Percentiles rank a stretch among this genome's conserved stretches.
Evolutionary conservation across 2,797 vertebrate species (phyloP).

Genomic region (Anisognathus igniventris): DNA sequence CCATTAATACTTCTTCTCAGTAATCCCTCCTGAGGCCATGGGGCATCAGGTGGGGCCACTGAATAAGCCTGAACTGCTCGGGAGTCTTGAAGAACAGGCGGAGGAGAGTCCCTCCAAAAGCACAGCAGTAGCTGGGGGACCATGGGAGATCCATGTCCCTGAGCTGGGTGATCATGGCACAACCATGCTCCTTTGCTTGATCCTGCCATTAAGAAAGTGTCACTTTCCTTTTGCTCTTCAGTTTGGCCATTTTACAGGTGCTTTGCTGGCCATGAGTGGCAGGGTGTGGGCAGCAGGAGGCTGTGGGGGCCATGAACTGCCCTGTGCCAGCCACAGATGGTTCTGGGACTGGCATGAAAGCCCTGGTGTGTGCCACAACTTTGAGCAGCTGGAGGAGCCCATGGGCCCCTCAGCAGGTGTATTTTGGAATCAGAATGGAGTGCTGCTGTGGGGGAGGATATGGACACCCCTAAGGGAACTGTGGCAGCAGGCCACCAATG

Average conservation of each 20-base stretch:
- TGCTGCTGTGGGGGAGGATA: not conserved
- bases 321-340: accelerated
- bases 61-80: not conserved
- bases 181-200: not conserved
- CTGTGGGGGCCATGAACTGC: too few species aligned
- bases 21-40: not conserved
- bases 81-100: not conserved
- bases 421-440: not conserved
- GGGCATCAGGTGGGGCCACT: not conserved
- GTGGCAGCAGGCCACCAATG: accelerated
- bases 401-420: not conserved
- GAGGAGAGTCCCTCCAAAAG: not conserved
- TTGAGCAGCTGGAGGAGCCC: not conserved
- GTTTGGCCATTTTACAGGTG: accelerated
- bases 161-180: not conserved
- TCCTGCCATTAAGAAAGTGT: not conserved
- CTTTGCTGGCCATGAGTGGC: not conserved
- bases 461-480: too few species aligned
- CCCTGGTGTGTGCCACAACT: not conserved
- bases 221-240: not conserved
- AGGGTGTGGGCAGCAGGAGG: not conserved
- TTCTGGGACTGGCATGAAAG: accelerated
- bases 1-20: not conserved
- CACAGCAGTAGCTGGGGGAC: not conserved
- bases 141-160: not conserved